Evolutionary conservation across 2,113 vertebrate species (phyloP).

Genomic region (Oriolus oriolus): DNA sequence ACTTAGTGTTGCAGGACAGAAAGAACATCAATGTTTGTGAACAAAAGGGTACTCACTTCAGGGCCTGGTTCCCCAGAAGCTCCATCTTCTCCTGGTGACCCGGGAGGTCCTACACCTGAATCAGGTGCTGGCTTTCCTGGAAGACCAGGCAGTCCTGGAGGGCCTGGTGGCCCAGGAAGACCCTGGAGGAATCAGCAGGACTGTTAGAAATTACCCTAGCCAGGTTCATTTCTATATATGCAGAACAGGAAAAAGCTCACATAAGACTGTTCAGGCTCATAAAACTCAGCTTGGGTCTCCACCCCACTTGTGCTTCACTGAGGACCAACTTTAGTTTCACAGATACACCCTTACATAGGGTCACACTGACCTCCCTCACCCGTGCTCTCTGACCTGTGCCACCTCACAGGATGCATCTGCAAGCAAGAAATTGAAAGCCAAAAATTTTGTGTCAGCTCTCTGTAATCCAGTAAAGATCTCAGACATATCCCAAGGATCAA

Average conservation of each 20-base stretch:
- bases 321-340: background rate
- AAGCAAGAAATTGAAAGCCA: background rate
- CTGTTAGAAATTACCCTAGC: background rate
- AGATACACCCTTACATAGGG: background rate
- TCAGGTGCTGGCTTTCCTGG: constrained; percentile 78
- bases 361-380: background rate
- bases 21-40: background rate
- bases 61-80: constrained; percentile 75
- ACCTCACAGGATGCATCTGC: background rate
- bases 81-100: constrained; percentile 79
- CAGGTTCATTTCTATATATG: background rate
- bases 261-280: background rate
- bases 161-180: constrained; percentile 80
- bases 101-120: constrained; percentile 69
- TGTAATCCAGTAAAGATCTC: background rate
- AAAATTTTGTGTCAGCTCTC: background rate
- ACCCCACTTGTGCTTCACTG: background rate
- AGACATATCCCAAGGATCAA: fast-evolving
- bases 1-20: background rate
- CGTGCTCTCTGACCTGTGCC: background rate
- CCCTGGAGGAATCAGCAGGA: constrained; percentile 69
- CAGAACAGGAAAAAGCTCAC: background rate
- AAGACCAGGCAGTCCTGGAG: constrained; percentile 67
- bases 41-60: constrained; percentile 72
- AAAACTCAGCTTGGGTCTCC: background rate